A percentile compares a stretch with the other conserved stretches of the same genome.
Conservation (phyloP, 2,113 vertebrate genomes). For the Gymnorhina tibicen region DNA sequence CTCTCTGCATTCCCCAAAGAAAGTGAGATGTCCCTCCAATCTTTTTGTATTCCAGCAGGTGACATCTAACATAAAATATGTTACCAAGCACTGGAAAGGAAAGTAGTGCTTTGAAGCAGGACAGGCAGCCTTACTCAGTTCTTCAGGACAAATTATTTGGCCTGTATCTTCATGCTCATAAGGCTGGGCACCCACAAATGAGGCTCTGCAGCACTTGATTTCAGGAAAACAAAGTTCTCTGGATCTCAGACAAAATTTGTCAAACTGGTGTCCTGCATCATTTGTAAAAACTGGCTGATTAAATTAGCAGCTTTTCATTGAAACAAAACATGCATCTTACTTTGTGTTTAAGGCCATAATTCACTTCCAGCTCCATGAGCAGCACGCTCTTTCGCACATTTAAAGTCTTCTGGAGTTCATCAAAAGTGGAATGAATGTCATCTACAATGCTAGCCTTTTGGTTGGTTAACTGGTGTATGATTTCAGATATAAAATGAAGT, state of each 20-base stretch:
- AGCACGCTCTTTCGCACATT: constrained; percentile 95
- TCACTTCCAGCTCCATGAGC: constrained; percentile 98
- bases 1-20: background rate
- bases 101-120: background rate
- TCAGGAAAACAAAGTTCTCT: background rate
- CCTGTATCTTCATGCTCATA: background rate
- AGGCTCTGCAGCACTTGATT: background rate
- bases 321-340: constrained; percentile 70
- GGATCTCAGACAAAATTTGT: background rate
- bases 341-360: constrained; percentile 97
- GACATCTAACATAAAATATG: background rate
- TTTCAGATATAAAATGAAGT: constrained; percentile 90
- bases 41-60: background rate
- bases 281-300: background rate
- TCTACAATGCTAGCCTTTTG: constrained; percentile 93
- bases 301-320: background rate
- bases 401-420: constrained; percentile 93
- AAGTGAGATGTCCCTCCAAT: background rate
- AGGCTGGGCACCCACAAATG: background rate
- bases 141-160: background rate
- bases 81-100: background rate
- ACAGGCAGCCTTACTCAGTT: background rate
- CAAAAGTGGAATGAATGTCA: constrained; percentile 90
- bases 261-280: background rate
- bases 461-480: constrained; percentile 91